These are phyloP conservation scores for Berghia stephanieae DNA, from an alignment of 1,140 invertebrate species.

Conservation along the genomic window DNA sequence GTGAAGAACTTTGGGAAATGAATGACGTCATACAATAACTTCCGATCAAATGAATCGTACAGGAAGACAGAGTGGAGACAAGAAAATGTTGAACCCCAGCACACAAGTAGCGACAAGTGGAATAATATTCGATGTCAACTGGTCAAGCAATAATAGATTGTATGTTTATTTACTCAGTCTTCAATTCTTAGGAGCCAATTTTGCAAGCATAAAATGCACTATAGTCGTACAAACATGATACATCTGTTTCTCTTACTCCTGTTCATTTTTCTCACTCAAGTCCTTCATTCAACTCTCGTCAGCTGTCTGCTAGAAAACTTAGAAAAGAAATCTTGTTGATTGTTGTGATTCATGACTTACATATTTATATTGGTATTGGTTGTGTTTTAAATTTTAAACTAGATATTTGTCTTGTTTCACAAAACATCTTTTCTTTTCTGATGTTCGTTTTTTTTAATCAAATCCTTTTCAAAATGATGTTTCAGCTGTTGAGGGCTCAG, in stretches of 20 bases:
- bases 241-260: background rate
- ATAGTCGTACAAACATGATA: background rate
- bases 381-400: too few relatives aligned
- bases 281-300: too few relatives aligned
- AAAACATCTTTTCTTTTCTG: too few relatives aligned
- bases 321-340: background rate
- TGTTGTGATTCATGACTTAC: background rate
- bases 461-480: too few relatives aligned
- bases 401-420: too few relatives aligned
- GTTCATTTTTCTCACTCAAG: background rate
- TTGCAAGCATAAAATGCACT: background rate
- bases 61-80: too few relatives aligned
- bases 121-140: slow-evolving; percentile 19
- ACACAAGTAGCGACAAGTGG: too few relatives aligned
- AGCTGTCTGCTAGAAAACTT: too few relatives aligned
- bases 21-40: slow-evolving; percentile 31
- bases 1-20: slow-evolving; percentile 28
- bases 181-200: background rate
- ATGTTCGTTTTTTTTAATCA: too few relatives aligned
- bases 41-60: background rate
- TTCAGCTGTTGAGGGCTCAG: too few relatives aligned
- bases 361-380: too few relatives aligned
- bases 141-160: background rate
- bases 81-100: too few relatives aligned
- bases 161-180: background rate